Percentiles rank a stretch among this genome's conserved stretches.
These are phyloP conservation scores for Oryctes rhinoceros DNA, from an alignment of 1,140 invertebrate species.

Conservation along the genomic window DNA sequence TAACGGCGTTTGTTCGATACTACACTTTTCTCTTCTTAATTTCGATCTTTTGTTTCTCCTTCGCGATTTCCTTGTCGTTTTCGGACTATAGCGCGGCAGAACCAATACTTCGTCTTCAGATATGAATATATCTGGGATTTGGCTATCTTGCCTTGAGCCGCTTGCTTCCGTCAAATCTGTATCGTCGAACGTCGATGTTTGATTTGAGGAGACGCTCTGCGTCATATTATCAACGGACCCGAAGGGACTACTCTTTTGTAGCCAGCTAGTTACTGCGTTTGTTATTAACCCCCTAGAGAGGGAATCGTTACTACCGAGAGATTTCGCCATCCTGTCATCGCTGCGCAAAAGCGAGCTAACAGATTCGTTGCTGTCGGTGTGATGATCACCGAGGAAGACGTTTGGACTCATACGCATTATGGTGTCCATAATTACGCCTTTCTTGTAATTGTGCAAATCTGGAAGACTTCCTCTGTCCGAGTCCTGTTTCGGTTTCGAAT, in stretches of 20 bases:
- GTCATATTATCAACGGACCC: constrained; percentile 51
- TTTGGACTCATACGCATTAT: constrained; percentile 55
- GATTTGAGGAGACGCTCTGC: constrained; percentile 38
- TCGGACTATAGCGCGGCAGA: constrained; percentile 40
- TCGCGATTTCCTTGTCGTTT: constrained; percentile 10
- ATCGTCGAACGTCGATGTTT: constrained; percentile 24
- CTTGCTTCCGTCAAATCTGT: constrained; percentile 27
- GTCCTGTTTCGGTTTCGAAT: constrained; percentile 45
- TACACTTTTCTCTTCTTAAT: constrained; percentile 44
- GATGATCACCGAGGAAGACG: constrained; percentile 50
- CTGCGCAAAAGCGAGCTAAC: constrained; percentile 44
- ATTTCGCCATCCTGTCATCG: constrained; percentile 48
- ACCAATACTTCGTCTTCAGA: constrained; percentile 47
- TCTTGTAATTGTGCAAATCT: constrained; percentile 51
- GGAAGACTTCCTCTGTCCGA: constrained; percentile 57
- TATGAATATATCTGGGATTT: constrained; percentile 50
- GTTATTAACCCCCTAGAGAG: constrained; percentile 55
- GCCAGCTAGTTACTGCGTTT: constrained; percentile 57
- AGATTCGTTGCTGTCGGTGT: constrained; percentile 51
- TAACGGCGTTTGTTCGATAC: constrained; percentile 48
- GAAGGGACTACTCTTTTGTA: constrained; percentile 53
- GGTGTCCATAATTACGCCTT: constrained; percentile 51
- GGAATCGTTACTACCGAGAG: constrained; percentile 54
- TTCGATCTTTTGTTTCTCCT: constrained; percentile 40
- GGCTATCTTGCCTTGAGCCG: constrained; percentile 43